Evolutionary conservation across 1,140 invertebrate species (phyloP), one percentile per base, ranked within the genome.

Genomic region (Drosophila nikananu): DNA sequence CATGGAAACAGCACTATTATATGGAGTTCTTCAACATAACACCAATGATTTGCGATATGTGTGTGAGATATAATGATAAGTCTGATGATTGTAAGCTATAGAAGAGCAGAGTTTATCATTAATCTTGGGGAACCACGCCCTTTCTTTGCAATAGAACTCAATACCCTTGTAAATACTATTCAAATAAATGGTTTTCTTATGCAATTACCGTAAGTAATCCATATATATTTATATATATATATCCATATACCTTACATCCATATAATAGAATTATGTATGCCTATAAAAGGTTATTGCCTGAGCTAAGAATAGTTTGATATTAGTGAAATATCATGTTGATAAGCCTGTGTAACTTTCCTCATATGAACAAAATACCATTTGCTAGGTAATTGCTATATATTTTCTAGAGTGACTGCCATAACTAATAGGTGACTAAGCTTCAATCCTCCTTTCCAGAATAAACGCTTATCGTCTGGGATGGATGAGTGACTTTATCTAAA

Each of bases 301-400:
- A 52, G 30, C 12, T 15, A 1, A 21, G 4, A 55, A 55, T 13
- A 42, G 15, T 64, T 42, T 23, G 2, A 37, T 37, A 66, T 63
- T 62, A 62, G 23, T 21, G 4, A 37, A 67, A 63, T 37, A 67
- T 67, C 64, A 63, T 48, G 59, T 67, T 67, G 59, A 48, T 48
- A 63, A 48, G 64, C 21, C 42, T 35, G 8, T 27, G 27, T 12
- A n/a, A n/a, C 12, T 19, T 44, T 17, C 17, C 15, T 60, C 27
- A 60, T 65, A 60, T 65, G 37, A n/a, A 32, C 15, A 3, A 61
- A 65, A 65, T 44, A 44, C 17, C 63, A 19, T 1, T 3, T 8
- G 7, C 25, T 32, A 64, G 54, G 39, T 57, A 35, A 37, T 25
- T n/a, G n/a, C n/a, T n/a, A n/a, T n/a, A n/a, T 17, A n/a, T n/a